These are phyloP conservation scores for Dastarcus helophoroides DNA, from an alignment of 2,888 invertebrate species.

Conservation along the genomic window DNA sequence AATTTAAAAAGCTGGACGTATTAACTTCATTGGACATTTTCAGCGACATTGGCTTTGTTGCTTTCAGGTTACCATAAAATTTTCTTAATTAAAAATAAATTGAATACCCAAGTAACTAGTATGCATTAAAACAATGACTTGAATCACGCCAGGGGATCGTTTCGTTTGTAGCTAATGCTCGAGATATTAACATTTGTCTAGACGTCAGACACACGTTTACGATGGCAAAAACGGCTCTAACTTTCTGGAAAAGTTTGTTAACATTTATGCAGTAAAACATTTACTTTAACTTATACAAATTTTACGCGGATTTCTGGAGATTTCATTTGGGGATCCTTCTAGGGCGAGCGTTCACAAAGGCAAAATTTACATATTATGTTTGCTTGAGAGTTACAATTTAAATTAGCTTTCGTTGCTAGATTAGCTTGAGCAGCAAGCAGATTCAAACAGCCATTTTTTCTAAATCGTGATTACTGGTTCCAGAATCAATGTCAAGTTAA, in stretches of 20 bases:
- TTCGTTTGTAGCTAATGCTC: constrained; percentile 1
- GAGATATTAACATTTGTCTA: constrained; percentile 1
- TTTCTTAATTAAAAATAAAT: neutral
- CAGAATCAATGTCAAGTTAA: no score
- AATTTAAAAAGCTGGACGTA: no score
- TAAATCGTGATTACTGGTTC: no score
- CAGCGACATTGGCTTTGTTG: neutral
- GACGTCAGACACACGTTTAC: constrained; percentile 1
- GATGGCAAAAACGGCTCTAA: neutral
- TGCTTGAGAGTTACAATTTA: no score
- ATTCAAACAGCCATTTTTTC: no score
- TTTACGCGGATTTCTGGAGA: no score
- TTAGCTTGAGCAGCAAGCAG: no score
- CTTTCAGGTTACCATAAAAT: neutral
- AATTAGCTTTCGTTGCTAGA: no score
- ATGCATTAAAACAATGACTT: neutral
- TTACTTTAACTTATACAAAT: no score
- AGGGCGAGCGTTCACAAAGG: no score
- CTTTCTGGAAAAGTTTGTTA: neutral
- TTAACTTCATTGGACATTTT: neutral
- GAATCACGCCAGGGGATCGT: constrained; percentile 1
- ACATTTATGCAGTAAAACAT: constrained; percentile 1
- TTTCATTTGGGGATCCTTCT: no score
- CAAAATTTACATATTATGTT: no score
- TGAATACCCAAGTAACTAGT: neutral